These are phyloP conservation scores for Hirtodrosophila confusa DNA, from an alignment of 2,888 invertebrate genomes.

Conservation along the genomic window DNA sequence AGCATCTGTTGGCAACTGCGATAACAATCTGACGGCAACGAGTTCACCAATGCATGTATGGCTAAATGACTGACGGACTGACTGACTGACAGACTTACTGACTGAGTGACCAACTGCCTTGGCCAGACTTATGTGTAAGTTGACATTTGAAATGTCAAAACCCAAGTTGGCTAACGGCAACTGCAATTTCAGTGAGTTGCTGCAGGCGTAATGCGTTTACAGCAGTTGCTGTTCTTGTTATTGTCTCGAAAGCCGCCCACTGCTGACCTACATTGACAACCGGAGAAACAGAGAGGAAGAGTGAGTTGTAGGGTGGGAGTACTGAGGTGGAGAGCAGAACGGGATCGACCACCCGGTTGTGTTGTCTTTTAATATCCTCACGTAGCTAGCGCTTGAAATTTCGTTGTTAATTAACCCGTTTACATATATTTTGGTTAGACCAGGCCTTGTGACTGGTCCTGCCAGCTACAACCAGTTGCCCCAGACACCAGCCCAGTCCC, in stretches of 20 bases:
- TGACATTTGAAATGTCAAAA: conserved; percentile 78
- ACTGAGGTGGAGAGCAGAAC: conserved; percentile 6
- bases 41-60: conserved; percentile 42
- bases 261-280: conserved; percentile 57
- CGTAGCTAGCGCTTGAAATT: conserved; percentile 63
- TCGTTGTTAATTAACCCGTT: conserved; percentile 80
- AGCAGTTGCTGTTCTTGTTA: conserved; percentile 25
- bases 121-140: conserved; percentile 60
- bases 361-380: conserved; percentile 57
- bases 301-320: conserved; percentile 8
- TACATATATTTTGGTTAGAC: conserved; percentile 71
- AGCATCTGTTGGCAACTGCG: conserved; percentile 61
- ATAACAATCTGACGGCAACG: conserved; percentile 70
- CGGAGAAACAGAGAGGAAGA: conserved; percentile 17
- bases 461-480: conserved; percentile 48
- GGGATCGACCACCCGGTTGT: conserved; percentile 63
- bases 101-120: conserved; percentile 33
- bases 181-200: conserved; percentile 24
- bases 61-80: conserved; percentile 37
- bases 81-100: conserved; percentile 21
- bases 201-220: conserved; percentile 45
- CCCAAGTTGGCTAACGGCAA: conserved; percentile 47
- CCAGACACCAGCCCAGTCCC: conserved; percentile 18
- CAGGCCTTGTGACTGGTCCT: conserved; percentile 50
- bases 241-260: conserved; percentile 72